A percentile compares a stretch with the other conserved stretches of the same genome.
Evolutionary conservation across 2,797 vertebrate genomes (phyloP).

Genomic region (Hippopotamyrus pictus): DNA sequence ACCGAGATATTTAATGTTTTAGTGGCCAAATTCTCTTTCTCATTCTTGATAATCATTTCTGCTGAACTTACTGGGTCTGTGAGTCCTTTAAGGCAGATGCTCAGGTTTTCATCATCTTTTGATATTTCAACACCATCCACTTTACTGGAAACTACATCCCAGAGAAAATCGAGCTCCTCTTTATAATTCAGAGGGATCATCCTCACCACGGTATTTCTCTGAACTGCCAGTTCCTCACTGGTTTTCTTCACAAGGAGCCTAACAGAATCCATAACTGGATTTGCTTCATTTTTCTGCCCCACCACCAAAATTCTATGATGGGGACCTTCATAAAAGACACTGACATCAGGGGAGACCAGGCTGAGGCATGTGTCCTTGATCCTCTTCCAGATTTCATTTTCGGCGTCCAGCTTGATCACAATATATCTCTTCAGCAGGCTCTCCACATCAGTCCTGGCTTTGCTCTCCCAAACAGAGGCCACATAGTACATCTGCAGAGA

Average conservation of each 20-base stretch:
- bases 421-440: conserved; percentile 31
- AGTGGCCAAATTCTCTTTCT: conserved; percentile 26
- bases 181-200: conserved; percentile 31
- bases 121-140: conserved; percentile 30
- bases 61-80: conserved; percentile 32
- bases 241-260: conserved; percentile 26
- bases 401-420: conserved; percentile 14
- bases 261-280: conserved; percentile 24
- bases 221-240: conserved; percentile 28
- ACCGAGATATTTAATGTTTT: conserved; percentile 31
- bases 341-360: conserved; percentile 11
- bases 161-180: conserved; percentile 39
- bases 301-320: conserved; percentile 32
- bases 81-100: conserved; percentile 38
- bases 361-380: conserved; percentile 20
- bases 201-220: conserved; percentile 40
- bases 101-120: conserved; percentile 33
- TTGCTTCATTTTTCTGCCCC: conserved; percentile 30
- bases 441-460: conserved; percentile 24
- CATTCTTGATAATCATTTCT: conserved; percentile 30
- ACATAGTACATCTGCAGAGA: conserved; percentile 32
- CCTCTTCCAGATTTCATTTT: conserved; percentile 40
- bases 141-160: conserved; percentile 22
- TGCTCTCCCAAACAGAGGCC: conserved; percentile 39
- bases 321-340: conserved; percentile 25